Evolutionary conservation across 2,113 vertebrate species (phyloP).

Genomic region (Hyaena hyaena): DNA sequence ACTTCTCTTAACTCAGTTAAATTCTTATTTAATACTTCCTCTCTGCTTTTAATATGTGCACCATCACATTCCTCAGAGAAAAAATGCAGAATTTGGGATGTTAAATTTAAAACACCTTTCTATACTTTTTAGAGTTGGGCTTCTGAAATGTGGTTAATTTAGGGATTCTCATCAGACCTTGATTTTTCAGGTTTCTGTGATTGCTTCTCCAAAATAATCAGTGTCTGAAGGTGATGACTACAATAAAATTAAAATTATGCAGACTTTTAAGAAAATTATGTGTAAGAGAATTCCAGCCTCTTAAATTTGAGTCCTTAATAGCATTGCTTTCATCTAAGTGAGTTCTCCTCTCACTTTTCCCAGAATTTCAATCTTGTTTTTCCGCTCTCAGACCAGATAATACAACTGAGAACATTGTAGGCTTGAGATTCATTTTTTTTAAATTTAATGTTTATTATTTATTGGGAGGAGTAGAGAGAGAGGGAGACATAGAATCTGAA

Average conservation of each 20-base stretch:
- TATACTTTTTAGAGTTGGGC: constrained; percentile 9
- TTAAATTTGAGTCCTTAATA: not conserved
- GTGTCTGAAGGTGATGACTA: constrained; percentile 19
- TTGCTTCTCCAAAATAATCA: constrained; percentile 45
- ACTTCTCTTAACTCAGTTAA: not conserved
- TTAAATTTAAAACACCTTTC: constrained; percentile 19
- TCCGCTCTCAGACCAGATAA: not conserved
- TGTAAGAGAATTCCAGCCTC: constrained; percentile 32
- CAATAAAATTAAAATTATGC: constrained; percentile 53
- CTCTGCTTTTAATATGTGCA: not conserved
- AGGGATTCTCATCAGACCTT: constrained; percentile 1
- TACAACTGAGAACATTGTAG: not conserved
- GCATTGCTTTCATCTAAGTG: not conserved
- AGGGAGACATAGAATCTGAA: too few relatives aligned
- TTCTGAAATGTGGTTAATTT: constrained; percentile 48
- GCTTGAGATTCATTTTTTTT: not conserved
- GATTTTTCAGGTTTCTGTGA: constrained; percentile 61
- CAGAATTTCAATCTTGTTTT: not conserved
- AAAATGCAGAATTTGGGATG: not conserved
- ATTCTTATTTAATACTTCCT: not conserved
- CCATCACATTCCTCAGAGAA: not conserved
- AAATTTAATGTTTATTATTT: too few relatives aligned
- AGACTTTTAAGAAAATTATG: constrained; percentile 49
- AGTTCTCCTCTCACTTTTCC: not conserved
- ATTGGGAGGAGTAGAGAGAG: too few relatives aligned